Evolutionary conservation across 2,888 invertebrate genomes (phyloP), one percentile per base, ranked within the genome.

Genomic region (Mythimna vitellina): DNA sequence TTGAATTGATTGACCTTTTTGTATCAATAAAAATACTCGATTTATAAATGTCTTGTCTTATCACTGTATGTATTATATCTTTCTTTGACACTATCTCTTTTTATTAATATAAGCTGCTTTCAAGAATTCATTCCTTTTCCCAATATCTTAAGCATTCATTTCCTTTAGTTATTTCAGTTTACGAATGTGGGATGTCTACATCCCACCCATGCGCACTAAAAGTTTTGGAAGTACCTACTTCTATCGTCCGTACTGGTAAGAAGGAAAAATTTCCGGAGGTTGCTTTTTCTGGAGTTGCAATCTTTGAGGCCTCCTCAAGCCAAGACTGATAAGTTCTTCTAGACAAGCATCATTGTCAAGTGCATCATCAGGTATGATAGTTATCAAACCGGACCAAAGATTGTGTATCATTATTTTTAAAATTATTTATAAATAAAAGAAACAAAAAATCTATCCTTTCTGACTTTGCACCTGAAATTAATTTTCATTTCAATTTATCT

Each of bases 1-100:
- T 46, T 35, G 46, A 22, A 76, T 54, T 70, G 29, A 54, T 54
- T 77, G 60, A 74, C 53, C 46, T 61, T 77, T 42, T 49, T 17
- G 35, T 60, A 32, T 32, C 38, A 49, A 42, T 73, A 67, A 9
- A 9, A 51, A 58, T 5, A 32, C 29, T 32, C 8, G 12, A 46
- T 53, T n/a, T 60, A 20, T 58, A 32, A 53, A 17, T 14, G 35
- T 35, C 57, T 32, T 38, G 20, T 22, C 22, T 57, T 58, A 35
- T n/a, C 14, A 32, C 25, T 69, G 4, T 32, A 25, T 32, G 76
- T 76, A 12, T 49, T 67, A 12, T 56, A 57, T 68, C 14, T 46
- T 38, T 68, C 3, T 32, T 76, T 12, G 38, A 67, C 1, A 8
- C 14, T 20, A 76, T 56, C 49, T 35, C n/a, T n/a, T 3, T 25